A percentile compares a stretch with the other conserved stretches of the same genome.
These are phyloP conservation scores for Phania funesta DNA, from an alignment of 2,888 invertebrate species.

Conservation along the genomic window DNA sequence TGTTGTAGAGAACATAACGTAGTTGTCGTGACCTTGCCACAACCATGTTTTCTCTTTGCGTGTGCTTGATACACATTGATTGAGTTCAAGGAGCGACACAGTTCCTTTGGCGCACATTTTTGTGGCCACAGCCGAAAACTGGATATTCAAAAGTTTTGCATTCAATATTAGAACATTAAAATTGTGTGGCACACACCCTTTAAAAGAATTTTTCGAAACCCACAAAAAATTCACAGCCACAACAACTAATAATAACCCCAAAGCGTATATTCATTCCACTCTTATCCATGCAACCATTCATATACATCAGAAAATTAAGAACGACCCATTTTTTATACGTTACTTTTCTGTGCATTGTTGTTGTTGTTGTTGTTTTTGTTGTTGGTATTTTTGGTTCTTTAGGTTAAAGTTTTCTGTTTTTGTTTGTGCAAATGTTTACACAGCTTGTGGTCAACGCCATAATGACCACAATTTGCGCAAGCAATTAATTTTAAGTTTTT, in stretches of 20 bases:
- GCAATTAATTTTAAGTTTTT: constrained; percentile 67
- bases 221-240: neutral
- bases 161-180: too few relatives aligned
- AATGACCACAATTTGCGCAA: constrained; percentile 67
- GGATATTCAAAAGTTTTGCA: too few relatives aligned
- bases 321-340: constrained; percentile 64
- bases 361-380: constrained; percentile 15
- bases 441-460: constrained; percentile 68
- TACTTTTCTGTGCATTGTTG: constrained; percentile 37
- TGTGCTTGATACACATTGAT: too few relatives aligned
- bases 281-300: constrained; percentile 49
- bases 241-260: constrained; percentile 33
- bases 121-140: too few relatives aligned
- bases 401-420: constrained; percentile 37
- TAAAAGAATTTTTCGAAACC: neutral
- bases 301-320: constrained; percentile 45
- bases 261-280: constrained; percentile 44
- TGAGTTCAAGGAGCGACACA: too few relatives aligned
- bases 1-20: too few relatives aligned
- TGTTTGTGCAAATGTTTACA: constrained; percentile 67
- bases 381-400: constrained; percentile 38
- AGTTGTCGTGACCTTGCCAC: too few relatives aligned
- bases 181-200: constrained; percentile 15
- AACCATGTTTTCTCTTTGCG: too few relatives aligned
- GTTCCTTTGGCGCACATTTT: too few relatives aligned